These are phyloP conservation scores for Aporrectodea caliginosa DNA, from an alignment of 1,140 invertebrate species.

Conservation along the genomic window DNA sequence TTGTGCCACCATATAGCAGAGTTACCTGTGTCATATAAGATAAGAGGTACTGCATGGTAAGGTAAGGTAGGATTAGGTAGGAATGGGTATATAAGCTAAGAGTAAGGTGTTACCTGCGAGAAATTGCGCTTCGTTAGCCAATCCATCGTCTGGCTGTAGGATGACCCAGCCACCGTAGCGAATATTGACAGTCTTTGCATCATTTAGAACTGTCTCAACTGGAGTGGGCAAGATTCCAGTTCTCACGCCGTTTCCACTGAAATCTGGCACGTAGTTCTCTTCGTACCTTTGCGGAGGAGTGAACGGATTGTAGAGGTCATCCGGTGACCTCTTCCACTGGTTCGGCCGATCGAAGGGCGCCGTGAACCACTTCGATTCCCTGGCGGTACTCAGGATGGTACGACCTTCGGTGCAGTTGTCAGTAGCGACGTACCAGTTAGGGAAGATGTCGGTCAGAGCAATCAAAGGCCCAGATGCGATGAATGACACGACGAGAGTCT, in stretches of 20 bases:
- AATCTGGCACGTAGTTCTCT: not conserved
- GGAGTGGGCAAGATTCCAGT: not conserved
- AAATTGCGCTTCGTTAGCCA: not conserved
- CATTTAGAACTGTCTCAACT: not conserved
- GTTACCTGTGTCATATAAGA: too few relatives aligned
- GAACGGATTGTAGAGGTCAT: not conserved
- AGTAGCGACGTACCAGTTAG: conserved; percentile 17
- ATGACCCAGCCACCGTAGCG: not conserved
- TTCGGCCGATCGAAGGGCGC: not conserved
- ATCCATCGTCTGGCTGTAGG: not conserved
- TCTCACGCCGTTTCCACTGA: not conserved
- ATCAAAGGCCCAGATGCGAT: not conserved
- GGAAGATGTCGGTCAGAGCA: conserved; percentile 24
- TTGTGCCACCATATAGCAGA: too few relatives aligned
- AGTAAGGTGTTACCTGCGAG: not conserved
- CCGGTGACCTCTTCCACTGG: conserved; percentile 2
- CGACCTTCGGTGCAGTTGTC: not conserved
- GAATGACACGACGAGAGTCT: conserved; percentile 2
- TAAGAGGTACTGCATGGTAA: too few relatives aligned
- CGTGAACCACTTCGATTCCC: conserved; percentile 12
- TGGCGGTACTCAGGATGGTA: conserved; percentile 2
- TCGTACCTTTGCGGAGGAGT: not conserved
- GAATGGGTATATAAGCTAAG: too few relatives aligned
- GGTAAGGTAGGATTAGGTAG: too few relatives aligned
- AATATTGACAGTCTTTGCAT: not conserved